phyloP scores from a whole-genome alignment of 2,113 vertebrate species.

The Mixornis gularis region DNA sequence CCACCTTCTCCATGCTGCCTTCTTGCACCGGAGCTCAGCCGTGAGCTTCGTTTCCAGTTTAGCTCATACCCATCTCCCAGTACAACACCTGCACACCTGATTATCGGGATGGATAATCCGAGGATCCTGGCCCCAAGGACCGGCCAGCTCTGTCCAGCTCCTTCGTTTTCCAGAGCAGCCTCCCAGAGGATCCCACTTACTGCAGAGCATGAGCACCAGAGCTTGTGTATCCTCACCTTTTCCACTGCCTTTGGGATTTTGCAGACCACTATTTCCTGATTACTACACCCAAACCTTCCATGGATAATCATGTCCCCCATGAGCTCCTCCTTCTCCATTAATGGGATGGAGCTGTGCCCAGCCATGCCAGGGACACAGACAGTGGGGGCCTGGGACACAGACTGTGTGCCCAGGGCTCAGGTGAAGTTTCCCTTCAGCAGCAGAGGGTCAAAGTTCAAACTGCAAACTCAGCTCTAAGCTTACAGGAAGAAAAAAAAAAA shows the following conservation, averaged over 20 bases:
- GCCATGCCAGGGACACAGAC: neutral
- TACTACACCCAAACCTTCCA: neutral
- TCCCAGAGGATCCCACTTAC: neutral
- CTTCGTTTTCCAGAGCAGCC: neutral
- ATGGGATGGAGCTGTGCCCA: neutral
- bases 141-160: neutral
- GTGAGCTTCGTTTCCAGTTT: neutral
- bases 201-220: neutral
- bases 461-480: neutral
- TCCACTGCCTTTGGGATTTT: neutral
- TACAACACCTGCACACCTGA: fast-evolving
- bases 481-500: neutral
- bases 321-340: neutral
- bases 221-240: neutral
- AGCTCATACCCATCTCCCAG: neutral
- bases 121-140: neutral
- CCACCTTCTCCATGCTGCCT: neutral
- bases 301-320: too few relatives aligned
- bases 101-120: neutral
- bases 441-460: neutral
- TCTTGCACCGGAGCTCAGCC: neutral
- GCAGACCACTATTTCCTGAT: neutral
- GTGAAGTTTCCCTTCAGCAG: neutral
- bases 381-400: neutral
- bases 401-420: neutral